Percentiles rank a stretch among this genome's conserved stretches.
phyloP scores from a whole-genome alignment of 2,888 invertebrate genomes.

The Euproctis similis region DNA sequence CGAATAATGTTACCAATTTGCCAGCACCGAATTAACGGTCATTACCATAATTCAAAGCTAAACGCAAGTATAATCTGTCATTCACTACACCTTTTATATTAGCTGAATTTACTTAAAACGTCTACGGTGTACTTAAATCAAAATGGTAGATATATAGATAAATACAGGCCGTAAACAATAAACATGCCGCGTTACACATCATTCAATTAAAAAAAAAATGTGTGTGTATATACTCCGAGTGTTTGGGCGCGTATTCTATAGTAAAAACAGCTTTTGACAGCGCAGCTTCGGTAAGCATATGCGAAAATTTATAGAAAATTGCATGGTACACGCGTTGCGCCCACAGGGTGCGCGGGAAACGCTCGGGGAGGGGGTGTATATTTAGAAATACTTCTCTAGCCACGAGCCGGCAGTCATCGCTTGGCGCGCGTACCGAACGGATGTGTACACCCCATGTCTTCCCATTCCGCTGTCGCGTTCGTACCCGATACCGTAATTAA shows the following conservation, averaged over 20 bases:
- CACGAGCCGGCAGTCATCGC: conserved; percentile 56
- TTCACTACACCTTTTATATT: conserved; percentile 11
- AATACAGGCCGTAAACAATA: conserved; percentile 9
- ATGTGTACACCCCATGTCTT: conserved; percentile 38
- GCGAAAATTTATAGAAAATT: conserved; percentile 74
- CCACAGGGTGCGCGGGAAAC: conserved; percentile 54
- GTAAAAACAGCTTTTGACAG: conserved; percentile 72
- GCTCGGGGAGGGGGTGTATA: conserved; percentile 65
- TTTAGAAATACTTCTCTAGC: conserved; percentile 64
- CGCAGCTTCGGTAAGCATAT: conserved; percentile 62
- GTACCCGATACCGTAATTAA: conserved; percentile 53
- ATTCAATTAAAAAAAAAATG: conserved; percentile 65
- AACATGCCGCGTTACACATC: conserved; percentile 40
- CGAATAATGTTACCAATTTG: conserved; percentile 23
- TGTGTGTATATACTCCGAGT: conserved; percentile 39
- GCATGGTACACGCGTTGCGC: conserved; percentile 66
- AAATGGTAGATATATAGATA: conserved; percentile 1
- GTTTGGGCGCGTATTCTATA: conserved; percentile 42
- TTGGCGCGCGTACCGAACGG: conserved; percentile 45
- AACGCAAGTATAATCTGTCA: conserved; percentile 18
- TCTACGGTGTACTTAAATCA: conserved; percentile 1
- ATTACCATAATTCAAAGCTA: conserved; percentile 20
- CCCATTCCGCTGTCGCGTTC: conserved; percentile 31
- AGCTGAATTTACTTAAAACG: conserved; percentile 7
- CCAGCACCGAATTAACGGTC: conserved; percentile 17